These are phyloP conservation scores for Bombus breviceps DNA, from an alignment of 1,140 invertebrate species.

Conservation along the genomic window DNA sequence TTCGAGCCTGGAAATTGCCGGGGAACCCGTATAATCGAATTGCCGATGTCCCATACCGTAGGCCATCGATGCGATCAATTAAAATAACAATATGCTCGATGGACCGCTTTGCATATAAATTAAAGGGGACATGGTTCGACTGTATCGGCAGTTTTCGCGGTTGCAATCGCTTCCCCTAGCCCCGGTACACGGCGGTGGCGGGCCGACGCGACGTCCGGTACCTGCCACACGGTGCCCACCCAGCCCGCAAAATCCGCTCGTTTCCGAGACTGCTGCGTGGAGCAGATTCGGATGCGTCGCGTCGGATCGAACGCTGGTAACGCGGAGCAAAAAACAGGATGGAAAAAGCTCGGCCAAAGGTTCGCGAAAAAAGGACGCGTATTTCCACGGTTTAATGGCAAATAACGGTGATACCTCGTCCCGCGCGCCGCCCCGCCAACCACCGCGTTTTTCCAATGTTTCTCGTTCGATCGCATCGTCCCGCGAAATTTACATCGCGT, in stretches of 20 bases:
- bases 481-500: not conserved
- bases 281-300: not conserved
- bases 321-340: not conserved
- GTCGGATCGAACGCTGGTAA: not conserved
- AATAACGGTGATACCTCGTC: not conserved
- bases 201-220: not conserved
- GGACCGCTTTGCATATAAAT: constrained; percentile 67
- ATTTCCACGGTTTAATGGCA: not conserved
- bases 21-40: constrained; percentile 62
- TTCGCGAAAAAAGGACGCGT: not conserved
- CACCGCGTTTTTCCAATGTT: not conserved
- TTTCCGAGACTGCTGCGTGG: not conserved
- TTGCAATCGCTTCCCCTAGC: constrained; percentile 1
- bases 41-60: constrained; percentile 36
- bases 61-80: constrained; percentile 51
- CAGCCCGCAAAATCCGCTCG: not conserved
- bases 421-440: not conserved
- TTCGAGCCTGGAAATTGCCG: constrained; percentile 40
- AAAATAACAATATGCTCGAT: constrained; percentile 71
- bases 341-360: not conserved
- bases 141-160: constrained; percentile 59
- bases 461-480: not conserved
- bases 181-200: not conserved
- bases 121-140: constrained; percentile 53
- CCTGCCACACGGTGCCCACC: not conserved